Evolutionary conservation across 53 echinoderm and acorn worm genomes (phyloP), one percentile per base, ranked within the genome.

Genomic region (Crossaster papposus): DNA sequence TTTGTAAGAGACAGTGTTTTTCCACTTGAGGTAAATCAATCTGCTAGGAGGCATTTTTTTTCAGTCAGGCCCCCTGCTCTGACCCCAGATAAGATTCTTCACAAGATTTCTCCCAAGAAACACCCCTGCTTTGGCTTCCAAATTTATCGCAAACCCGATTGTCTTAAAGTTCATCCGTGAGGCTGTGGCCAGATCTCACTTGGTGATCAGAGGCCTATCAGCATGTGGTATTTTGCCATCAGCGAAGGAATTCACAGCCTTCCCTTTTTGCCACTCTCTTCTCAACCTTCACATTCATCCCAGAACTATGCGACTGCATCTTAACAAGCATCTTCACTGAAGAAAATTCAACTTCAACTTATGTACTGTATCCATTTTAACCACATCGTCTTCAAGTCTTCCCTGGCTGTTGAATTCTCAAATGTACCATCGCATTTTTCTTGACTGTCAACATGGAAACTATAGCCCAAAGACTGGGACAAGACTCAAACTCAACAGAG

Each of bases 221-320:
- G 68, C 68, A 68, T 68, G 68, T 68, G 68, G 68, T 23, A 28
- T 28, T 12, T 26, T 68, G 68, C 68, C n/a, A 68, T 68, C 68
- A 11, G 68, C 68, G 17, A 3, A 68, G 68, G 68, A 68, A 68
- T 68, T 18, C 28, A 17, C 58, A 58, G 58, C 58, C 29, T 68
- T n/a, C 68, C 44, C 68, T 68, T 68, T n/a, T 68, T 4, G 68
- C n/a, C 22, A 11, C 28, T 26, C 28, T 20, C n/a, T 68, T 26
- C 68, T 4, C 2, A 15, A 20, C 22, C 58, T 58, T 20, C 58
- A 11, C 22, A 15, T 15, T 15, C 15, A 15, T 26, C 22, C 28
- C 68, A 24, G n/a, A 24, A 26, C 68, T 26, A 58, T 58, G 58
- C 28, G 28, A 68, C 68, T 10, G 10, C 68, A 68, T 68, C 68